These are phyloP conservation scores for Tachina lurida DNA, from an alignment of 2,888 invertebrate species.

Conservation along the genomic window DNA sequence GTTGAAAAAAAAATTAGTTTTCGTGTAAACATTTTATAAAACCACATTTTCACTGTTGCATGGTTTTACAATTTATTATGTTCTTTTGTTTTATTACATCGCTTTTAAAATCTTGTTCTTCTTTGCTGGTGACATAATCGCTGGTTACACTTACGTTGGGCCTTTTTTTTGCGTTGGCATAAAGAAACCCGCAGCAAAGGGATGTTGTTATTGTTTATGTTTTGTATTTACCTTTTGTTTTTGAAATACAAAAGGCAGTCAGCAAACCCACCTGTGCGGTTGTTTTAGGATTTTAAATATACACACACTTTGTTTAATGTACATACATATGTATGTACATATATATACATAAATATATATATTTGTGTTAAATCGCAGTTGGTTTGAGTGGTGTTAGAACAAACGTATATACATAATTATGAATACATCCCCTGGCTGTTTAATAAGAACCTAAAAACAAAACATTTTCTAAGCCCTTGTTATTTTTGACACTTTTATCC, in stretches of 20 bases:
- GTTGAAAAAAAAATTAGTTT: too few relatives aligned
- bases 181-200: conserved; percentile 60
- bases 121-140: conserved; percentile 27
- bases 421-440: neutral
- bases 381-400: conserved; percentile 13
- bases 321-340: neutral
- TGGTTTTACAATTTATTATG: conserved; percentile 19
- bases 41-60: conserved; percentile 8
- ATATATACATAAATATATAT: neutral
- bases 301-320: neutral
- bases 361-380: conserved; percentile 25
- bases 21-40: too few relatives aligned
- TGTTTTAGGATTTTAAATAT: neutral
- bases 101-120: conserved; percentile 4
- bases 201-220: conserved; percentile 13
- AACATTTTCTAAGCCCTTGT: conserved; percentile 54
- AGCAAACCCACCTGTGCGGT: conserved; percentile 32
- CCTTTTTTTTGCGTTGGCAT: conserved; percentile 35
- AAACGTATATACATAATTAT: neutral
- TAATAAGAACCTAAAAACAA: conserved; percentile 27
- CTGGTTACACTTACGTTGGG: conserved; percentile 12
- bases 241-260: conserved; percentile 45
- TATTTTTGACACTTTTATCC: conserved; percentile 59
- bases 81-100: neutral
- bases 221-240: conserved; percentile 22